phyloP scores from a whole-genome alignment of 2,888 invertebrate genomes.

The Oxystoma pomonae region DNA sequence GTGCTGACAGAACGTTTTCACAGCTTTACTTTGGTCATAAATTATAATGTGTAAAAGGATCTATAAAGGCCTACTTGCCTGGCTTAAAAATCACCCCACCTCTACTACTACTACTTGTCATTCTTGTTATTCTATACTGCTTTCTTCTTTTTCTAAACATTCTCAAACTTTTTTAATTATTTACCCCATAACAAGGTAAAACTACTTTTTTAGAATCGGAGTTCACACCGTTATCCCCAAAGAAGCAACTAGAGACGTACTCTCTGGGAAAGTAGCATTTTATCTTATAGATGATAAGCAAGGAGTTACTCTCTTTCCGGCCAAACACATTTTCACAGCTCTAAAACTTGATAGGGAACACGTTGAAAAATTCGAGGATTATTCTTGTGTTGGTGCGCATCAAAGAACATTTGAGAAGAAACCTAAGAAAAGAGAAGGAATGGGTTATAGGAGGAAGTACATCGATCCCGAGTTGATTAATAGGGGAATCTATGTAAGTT shows the following conservation, averaged over 20 bases:
- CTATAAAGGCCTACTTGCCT: no score
- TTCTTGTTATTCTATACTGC: not conserved
- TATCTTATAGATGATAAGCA: conserved; percentile 67
- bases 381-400: conserved; percentile 43
- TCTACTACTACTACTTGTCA: no score
- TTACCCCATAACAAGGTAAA: no score
- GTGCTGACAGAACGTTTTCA: no score
- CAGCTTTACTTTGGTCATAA: no score
- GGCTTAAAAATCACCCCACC: no score
- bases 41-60: no score
- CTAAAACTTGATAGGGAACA: conserved; percentile 61
- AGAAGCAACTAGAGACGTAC: conserved; percentile 69
- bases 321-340: conserved; percentile 71
- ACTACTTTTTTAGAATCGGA: conserved; percentile 43
- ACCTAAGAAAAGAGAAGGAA: conserved; percentile 31
- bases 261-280: conserved; percentile 71
- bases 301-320: conserved; percentile 64
- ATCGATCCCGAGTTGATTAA: conserved; percentile 38
- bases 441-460: conserved; percentile 38
- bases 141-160: no score
- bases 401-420: conserved; percentile 36
- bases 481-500: conserved; percentile 40
- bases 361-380: conserved; percentile 40
- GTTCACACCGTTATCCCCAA: conserved; percentile 71
- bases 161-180: no score